phyloP scores from a whole-genome alignment of 2,113 vertebrate species.

The Marcusenius ussheri region DNA sequence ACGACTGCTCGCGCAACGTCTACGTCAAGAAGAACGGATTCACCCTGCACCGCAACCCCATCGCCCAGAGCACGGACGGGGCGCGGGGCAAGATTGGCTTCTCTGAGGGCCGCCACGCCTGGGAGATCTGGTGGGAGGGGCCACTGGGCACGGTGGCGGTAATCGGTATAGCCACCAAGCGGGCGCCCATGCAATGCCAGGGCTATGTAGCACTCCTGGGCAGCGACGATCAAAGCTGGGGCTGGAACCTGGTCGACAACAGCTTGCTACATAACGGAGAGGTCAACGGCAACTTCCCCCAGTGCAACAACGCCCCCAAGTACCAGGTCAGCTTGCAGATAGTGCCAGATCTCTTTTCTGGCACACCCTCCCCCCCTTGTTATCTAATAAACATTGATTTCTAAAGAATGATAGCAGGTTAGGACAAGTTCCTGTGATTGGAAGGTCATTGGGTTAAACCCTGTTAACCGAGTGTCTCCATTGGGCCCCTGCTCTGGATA shows the following conservation, averaged over 20 bases:
- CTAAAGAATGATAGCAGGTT: background rate
- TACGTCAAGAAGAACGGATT: slow-evolving; percentile 98
- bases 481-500: background rate
- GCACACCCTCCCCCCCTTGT: background rate
- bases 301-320: slow-evolving; percentile 97
- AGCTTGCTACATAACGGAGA: slow-evolving; percentile 95
- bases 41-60: slow-evolving; percentile 95
- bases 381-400: background rate
- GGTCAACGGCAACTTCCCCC: slow-evolving; percentile 93
- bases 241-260: slow-evolving; percentile 99
- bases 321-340: slow-evolving; percentile 74
- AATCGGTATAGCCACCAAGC: slow-evolving; percentile 91
- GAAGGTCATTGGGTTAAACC: background rate
- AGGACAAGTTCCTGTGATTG: background rate
- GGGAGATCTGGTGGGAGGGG: slow-evolving; percentile 99
- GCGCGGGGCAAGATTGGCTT: slow-evolving; percentile 96
- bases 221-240: slow-evolving; percentile 98
- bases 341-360: background rate
- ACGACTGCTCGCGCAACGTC: slow-evolving; percentile 95
- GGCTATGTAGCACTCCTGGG: slow-evolving; percentile 93
- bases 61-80: slow-evolving; percentile 95
- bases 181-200: slow-evolving; percentile 94
- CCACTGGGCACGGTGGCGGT: slow-evolving; percentile 95
- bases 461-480: background rate
- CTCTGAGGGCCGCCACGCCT: slow-evolving; percentile 90